Percentiles rank a stretch among this genome's conserved stretches.
These are phyloP conservation scores for Entomobrya proxima DNA, from an alignment of 2,888 invertebrate genomes.

Conservation along the genomic window DNA sequence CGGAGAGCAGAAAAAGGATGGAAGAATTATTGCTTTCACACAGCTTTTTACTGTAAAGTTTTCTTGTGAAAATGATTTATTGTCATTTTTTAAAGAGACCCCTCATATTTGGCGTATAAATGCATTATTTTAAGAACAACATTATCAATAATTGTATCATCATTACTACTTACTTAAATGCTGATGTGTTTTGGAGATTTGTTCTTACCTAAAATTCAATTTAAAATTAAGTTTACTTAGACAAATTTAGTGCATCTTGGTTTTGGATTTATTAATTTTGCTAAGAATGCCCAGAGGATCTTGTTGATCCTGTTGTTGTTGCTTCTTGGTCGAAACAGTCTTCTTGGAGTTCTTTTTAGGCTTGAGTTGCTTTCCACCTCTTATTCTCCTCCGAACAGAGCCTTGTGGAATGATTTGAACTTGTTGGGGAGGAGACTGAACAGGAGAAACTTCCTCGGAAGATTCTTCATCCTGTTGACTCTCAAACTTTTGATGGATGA, in stretches of 20 bases:
- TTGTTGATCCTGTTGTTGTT: constrained; percentile 20
- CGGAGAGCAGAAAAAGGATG: not conserved
- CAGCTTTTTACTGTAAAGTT: not conserved
- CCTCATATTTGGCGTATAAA: constrained; percentile 65
- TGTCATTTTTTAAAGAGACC: constrained; percentile 59
- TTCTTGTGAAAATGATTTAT: constrained; percentile 46
- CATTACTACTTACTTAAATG: constrained; percentile 32
- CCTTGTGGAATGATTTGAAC: constrained; percentile 53
- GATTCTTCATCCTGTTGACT: constrained; percentile 30
- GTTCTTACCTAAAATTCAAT: constrained; percentile 19
- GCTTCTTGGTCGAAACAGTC: constrained; percentile 9
- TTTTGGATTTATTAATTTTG: constrained; percentile 62
- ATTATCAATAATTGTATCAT: too few relatives aligned
- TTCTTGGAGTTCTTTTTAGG: constrained; percentile 59
- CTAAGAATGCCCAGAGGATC: constrained; percentile 65
- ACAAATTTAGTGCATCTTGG: constrained; percentile 46
- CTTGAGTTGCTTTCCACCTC: constrained; percentile 46
- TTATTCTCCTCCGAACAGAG: constrained; percentile 47
- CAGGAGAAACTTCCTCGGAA: not conserved
- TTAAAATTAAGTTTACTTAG: constrained; percentile 22
- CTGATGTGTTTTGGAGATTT: constrained; percentile 1
- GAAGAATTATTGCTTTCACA: too few relatives aligned
- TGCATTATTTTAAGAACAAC: constrained; percentile 48
- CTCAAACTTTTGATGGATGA: constrained; percentile 53
- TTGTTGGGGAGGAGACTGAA: not conserved